Conservation (phyloP, 2,888 invertebrate genomes). For the Synanthedon tipuliformis region DNA sequence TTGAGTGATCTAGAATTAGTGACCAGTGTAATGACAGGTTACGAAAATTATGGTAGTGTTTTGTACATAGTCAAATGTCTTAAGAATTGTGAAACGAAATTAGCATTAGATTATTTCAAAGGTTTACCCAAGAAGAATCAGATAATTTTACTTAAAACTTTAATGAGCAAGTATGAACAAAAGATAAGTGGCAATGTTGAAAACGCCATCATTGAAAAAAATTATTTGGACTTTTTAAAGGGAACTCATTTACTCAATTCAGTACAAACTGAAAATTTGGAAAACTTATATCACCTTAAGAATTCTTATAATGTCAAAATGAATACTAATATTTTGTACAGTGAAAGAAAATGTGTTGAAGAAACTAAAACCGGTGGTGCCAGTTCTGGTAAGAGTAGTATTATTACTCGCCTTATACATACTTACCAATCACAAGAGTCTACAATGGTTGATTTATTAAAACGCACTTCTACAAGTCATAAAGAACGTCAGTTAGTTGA, state of each 20-base stretch:
- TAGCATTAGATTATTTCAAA: constrained; percentile 44
- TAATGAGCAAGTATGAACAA: constrained; percentile 51
- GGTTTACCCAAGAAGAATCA: constrained; percentile 32
- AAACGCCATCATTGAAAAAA: constrained; percentile 38
- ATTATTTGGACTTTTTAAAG: constrained; percentile 60
- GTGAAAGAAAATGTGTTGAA: constrained; percentile 24
- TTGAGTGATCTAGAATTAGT: constrained; percentile 46
- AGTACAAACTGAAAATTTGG: constrained; percentile 33
- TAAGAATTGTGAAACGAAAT: constrained; percentile 42
- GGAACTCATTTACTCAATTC: constrained; percentile 36
- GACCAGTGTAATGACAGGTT: constrained; percentile 35
- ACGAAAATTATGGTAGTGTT: constrained; percentile 37
- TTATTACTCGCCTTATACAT: constrained; percentile 31
- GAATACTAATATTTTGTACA: constrained; percentile 37
- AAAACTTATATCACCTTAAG: constrained; percentile 52
- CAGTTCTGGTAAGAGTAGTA: constrained; percentile 33
- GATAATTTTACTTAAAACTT: constrained; percentile 35
- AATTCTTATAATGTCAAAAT: constrained; percentile 40
- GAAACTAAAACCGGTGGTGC: constrained; percentile 11
- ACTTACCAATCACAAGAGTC: constrained; percentile 25
- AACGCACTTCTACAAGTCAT: constrained; percentile 38
- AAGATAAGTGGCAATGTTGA: constrained; percentile 27
- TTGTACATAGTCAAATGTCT: constrained; percentile 52
- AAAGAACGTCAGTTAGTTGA: constrained; percentile 42
- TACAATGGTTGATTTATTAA: constrained; percentile 29